Percentiles rank a stretch among this genome's conserved stretches.
These are phyloP conservation scores for Rhynchonycteris naso DNA, from an alignment of 2,797 vertebrate species.

Conservation along the genomic window DNA sequence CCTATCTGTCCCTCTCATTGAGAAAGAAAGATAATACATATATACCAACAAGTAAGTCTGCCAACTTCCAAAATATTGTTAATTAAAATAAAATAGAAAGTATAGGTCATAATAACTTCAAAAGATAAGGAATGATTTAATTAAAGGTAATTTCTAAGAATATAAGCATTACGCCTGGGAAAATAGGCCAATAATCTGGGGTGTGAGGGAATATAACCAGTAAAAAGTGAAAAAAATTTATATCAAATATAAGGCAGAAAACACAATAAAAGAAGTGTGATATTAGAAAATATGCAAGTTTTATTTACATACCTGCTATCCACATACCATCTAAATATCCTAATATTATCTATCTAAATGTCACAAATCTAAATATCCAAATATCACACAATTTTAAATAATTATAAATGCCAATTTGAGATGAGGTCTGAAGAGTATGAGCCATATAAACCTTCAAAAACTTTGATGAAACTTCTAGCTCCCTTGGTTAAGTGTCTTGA, in stretches of 20 bases:
- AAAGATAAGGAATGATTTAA: background rate
- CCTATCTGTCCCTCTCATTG: no score
- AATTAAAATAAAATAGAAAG: constrained; percentile 44
- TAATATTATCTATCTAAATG: constrained; percentile 39
- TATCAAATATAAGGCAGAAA: constrained; percentile 49
- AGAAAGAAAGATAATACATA: background rate
- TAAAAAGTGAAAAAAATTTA: background rate
- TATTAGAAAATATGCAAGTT: constrained; percentile 18
- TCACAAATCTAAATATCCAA: constrained; percentile 63
- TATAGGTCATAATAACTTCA: background rate
- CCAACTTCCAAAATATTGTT: background rate
- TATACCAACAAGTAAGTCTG: background rate
- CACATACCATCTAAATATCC: background rate
- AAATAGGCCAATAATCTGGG: background rate
- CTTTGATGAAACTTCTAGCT: background rate
- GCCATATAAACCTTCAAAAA: background rate
- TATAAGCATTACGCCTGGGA: background rate
- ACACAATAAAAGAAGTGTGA: background rate
- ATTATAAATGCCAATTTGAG: background rate
- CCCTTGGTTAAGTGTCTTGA: background rate
- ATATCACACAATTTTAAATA: constrained; percentile 29
- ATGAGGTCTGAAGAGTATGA: background rate
- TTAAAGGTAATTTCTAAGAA: background rate
- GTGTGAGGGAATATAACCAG: background rate
- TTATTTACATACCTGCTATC: constrained; percentile 34